Evolutionary conservation across 92 coral and sea anemone species (phyloP).

Genomic region (Ricordea florida): DNA sequence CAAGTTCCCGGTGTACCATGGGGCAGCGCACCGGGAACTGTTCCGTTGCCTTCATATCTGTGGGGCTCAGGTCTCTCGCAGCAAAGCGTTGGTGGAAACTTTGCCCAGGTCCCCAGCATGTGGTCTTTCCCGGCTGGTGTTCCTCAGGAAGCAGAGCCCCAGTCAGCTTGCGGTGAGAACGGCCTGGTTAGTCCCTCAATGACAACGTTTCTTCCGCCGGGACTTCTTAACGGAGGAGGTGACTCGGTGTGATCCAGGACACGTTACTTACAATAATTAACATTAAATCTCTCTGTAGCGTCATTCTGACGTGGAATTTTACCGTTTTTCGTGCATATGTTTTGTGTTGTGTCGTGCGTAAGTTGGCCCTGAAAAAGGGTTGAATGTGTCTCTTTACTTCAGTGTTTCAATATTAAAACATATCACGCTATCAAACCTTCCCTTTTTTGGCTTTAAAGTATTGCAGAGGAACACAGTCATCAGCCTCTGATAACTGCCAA

Average conservation of each 20-base stretch:
- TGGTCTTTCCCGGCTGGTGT: slow-evolving; percentile 84
- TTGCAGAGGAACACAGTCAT: too few relatives aligned
- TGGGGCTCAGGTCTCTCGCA: slow-evolving; percentile 84
- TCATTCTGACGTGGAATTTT: slow-evolving; percentile 34
- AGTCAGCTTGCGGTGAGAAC: slow-evolving; percentile 81
- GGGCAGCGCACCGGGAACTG: slow-evolving; percentile 59
- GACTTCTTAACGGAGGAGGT: slow-evolving; percentile 95
- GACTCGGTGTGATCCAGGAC: slow-evolving; percentile 33
- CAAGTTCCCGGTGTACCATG: slow-evolving; percentile 67
- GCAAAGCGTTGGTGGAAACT: slow-evolving; percentile 58
- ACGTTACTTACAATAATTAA: not conserved
- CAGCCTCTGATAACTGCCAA: too few relatives aligned
- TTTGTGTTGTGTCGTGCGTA: slow-evolving; percentile 53
- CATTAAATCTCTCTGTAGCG: slow-evolving; percentile 8
- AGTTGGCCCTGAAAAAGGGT: slow-evolving; percentile 91
- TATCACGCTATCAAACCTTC: not conserved
- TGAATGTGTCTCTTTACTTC: slow-evolving; percentile 19
- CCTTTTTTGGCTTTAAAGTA: too few relatives aligned
- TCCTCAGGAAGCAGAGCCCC: slow-evolving; percentile 83
- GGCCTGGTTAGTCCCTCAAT: slow-evolving; percentile 97
- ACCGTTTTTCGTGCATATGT: slow-evolving; percentile 65
- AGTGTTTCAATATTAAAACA: slow-evolving; percentile 33
- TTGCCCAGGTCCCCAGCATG: slow-evolving; percentile 77
- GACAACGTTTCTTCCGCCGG: slow-evolving; percentile 98
- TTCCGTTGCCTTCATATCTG: slow-evolving; percentile 76